phyloP scores from a whole-genome alignment of 2,113 vertebrate species.

The Chloebia gouldiae region DNA sequence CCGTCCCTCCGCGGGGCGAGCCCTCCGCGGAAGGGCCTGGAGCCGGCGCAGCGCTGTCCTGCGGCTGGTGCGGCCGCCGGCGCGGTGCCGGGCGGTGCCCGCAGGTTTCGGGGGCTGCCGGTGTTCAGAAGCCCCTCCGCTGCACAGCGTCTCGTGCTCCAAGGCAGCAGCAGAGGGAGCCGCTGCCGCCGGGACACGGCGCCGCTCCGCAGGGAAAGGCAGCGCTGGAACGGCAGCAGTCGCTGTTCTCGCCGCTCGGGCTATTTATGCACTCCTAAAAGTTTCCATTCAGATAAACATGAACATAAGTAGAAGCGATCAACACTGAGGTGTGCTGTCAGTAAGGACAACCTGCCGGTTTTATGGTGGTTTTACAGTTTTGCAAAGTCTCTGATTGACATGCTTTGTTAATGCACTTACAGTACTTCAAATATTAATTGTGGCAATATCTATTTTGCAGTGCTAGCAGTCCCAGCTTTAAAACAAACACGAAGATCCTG shows the following conservation, averaged over 20 bases:
- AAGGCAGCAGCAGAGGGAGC: not conserved
- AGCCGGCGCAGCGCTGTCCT: too few relatives aligned
- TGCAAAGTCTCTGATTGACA: not conserved
- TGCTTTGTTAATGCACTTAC: not conserved
- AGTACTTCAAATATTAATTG: not conserved
- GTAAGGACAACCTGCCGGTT: not conserved
- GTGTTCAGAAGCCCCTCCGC: rapidly evolving
- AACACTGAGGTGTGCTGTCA: not conserved
- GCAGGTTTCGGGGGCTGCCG: rapidly evolving
- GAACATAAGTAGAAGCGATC: not conserved
- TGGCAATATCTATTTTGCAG: not conserved
- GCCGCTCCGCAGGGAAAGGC: not conserved
- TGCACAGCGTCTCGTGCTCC: rapidly evolving
- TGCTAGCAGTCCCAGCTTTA: not conserved
- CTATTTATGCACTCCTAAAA: rapidly evolving
- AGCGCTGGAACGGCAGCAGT: rapidly evolving
- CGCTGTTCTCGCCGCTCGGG: rapidly evolving
- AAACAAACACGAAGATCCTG: not conserved
- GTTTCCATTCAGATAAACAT: not conserved
- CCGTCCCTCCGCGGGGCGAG: too few relatives aligned
- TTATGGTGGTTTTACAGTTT: not conserved
- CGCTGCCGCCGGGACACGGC: not conserved
- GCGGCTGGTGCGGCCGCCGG: not conserved
- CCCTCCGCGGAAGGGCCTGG: too few relatives aligned
- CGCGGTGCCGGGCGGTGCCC: not conserved